A percentile compares a stretch with the other conserved stretches of the same genome.
These are phyloP conservation scores for Heliconius congener DNA, from an alignment of 1,140 invertebrate genomes.

Conservation along the genomic window DNA sequence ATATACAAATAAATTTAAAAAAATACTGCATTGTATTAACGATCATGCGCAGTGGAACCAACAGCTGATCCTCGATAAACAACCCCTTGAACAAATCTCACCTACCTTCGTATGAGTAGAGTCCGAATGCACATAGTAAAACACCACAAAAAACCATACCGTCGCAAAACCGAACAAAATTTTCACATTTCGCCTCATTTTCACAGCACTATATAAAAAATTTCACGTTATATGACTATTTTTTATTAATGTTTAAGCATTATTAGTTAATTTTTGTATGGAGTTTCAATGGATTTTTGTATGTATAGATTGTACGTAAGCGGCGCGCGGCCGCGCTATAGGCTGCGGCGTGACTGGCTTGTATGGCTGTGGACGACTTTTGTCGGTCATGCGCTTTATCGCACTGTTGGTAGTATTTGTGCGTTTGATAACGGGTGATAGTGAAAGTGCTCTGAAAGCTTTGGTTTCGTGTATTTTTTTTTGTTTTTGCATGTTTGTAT, in stretches of 20 bases:
- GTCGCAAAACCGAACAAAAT: slow-evolving; percentile 64
- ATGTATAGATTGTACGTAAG: background rate
- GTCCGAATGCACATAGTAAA: slow-evolving; percentile 75
- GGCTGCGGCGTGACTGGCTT: slow-evolving; percentile 65
- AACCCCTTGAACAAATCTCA: slow-evolving; percentile 26
- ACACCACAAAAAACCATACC: slow-evolving; percentile 72
- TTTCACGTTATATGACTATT: too few species aligned
- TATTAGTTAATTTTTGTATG: background rate
- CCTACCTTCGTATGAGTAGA: slow-evolving; percentile 63
- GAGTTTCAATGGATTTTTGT: background rate
- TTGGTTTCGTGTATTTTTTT: background rate
- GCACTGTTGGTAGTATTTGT: slow-evolving; percentile 43
- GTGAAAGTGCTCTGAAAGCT: slow-evolving; percentile 21
- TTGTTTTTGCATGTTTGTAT: background rate
- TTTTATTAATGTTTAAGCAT: too few species aligned
- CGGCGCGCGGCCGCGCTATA: slow-evolving; percentile 71
- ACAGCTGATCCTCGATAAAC: slow-evolving; percentile 68
- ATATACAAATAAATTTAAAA: background rate
- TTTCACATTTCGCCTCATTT: slow-evolving; percentile 75
- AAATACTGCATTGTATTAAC: slow-evolving; percentile 18
- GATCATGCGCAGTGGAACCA: slow-evolving; percentile 62
- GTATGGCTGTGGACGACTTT: slow-evolving; percentile 34
- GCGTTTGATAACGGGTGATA: slow-evolving; percentile 32
- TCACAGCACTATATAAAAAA: slow-evolving; percentile 29
- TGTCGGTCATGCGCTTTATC: slow-evolving; percentile 69